Percentiles rank a stretch among this genome's conserved stretches.
These are phyloP conservation scores for Acanthiza pusilla DNA, from an alignment of 2,797 vertebrate species.

Conservation along the genomic window DNA sequence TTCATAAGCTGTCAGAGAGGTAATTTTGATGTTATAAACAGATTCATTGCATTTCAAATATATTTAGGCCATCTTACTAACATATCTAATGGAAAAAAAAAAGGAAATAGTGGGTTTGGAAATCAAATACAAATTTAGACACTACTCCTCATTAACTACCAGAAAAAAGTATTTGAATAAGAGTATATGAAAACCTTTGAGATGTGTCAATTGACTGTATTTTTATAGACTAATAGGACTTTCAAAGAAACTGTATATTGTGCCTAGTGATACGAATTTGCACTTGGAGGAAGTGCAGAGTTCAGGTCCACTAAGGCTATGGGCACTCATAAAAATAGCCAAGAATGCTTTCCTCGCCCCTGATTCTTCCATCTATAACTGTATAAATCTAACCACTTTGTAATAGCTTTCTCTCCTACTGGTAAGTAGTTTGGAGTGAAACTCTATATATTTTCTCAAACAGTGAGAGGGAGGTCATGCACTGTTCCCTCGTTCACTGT, in stretches of 20 bases:
- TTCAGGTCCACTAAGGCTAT: not conserved
- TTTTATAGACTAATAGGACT: not conserved
- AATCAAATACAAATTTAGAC: not conserved
- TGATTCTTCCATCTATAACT: not conserved
- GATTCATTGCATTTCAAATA: not conserved
- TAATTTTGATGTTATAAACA: not conserved
- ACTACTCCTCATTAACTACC: not conserved
- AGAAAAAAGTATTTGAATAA: not conserved
- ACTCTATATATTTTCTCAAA: not conserved
- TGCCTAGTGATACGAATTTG: not conserved
- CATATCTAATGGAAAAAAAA: not conserved
- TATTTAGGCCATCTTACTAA: not conserved
- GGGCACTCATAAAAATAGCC: not conserved
- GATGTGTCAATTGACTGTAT: not conserved
- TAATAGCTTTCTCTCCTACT: not conserved
- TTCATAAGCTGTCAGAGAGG: not conserved
- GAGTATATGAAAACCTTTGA: not conserved
- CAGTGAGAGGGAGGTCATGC: not conserved
- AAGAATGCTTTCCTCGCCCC: not conserved
- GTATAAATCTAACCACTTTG: not conserved
- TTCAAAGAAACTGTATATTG: not conserved
- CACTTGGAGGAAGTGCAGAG: not conserved
- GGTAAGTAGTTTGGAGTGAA: not conserved
- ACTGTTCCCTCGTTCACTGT: not conserved
- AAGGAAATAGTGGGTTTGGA: not conserved